Evolutionary conservation across 2,888 invertebrate species (phyloP).

Genomic region (Suillia variegata): DNA sequence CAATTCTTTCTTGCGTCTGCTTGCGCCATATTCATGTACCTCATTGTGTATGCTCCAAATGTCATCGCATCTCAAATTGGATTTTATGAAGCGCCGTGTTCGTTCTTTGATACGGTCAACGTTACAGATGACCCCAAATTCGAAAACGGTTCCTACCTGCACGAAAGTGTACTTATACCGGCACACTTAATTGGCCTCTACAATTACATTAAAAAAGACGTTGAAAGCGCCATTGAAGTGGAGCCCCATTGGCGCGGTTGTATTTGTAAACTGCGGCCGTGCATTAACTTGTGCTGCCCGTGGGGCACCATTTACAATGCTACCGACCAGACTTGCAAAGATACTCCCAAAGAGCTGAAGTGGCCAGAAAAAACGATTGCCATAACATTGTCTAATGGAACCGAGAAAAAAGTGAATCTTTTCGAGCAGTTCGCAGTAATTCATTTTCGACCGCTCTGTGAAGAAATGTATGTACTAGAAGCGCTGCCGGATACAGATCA

Average conservation of each 20-base stretch:
- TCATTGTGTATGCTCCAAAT: too few relatives aligned
- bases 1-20: too few relatives aligned
- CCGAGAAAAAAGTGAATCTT: conserved; percentile 33
- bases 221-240: conserved; percentile 37
- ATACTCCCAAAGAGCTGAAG: conserved; percentile 21
- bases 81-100: conserved; percentile 40
- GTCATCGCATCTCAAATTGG: too few relatives aligned
- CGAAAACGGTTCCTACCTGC: conserved; percentile 51
- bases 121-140: conserved; percentile 45
- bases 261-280: conserved; percentile 54
- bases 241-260: conserved; percentile 55
- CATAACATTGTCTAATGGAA: conserved; percentile 40
- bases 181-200: conserved; percentile 45
- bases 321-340: conserved; percentile 24
- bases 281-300: conserved; percentile 59
- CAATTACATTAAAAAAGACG: conserved; percentile 43
- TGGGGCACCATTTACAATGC: conserved; percentile 32
- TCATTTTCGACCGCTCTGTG: conserved; percentile 42
- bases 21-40: too few relatives aligned
- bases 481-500: too few relatives aligned
- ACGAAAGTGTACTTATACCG: conserved; percentile 51
- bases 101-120: conserved; percentile 54
- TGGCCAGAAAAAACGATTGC: conserved; percentile 48
- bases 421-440: conserved; percentile 42
- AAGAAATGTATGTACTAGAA: conserved; percentile 38